phyloP scores from a whole-genome alignment of 2,888 invertebrate genomes.

The Mesorhabditis belari region DNA sequence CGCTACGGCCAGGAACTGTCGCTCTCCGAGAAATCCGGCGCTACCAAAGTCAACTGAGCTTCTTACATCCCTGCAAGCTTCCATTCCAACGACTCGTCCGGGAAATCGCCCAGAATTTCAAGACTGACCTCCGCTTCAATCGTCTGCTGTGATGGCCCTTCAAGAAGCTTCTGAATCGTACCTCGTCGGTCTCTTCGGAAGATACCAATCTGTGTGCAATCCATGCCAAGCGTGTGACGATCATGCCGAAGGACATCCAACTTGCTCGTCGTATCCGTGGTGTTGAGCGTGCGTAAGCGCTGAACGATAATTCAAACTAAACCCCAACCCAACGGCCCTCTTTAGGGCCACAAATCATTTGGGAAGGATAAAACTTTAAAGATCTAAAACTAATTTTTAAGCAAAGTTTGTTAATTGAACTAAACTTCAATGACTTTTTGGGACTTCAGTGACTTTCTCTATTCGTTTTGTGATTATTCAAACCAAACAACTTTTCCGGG shows the following conservation, averaged over 20 bases:
- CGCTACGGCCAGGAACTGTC: conserved; percentile 90
- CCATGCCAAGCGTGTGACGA: conserved; percentile 91
- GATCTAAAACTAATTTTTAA: too few relatives aligned
- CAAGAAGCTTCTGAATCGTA: conserved; percentile 78
- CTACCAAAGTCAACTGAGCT: conserved; percentile 93
- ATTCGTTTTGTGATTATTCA: too few relatives aligned
- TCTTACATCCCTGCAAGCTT: conserved; percentile 81
- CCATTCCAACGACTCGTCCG: conserved; percentile 86
- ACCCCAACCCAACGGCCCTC: not conserved
- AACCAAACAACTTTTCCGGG: too few relatives aligned
- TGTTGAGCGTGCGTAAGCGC: not conserved
- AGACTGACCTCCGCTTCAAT: conserved; percentile 91
- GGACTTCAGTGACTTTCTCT: too few relatives aligned
- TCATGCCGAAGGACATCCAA: conserved; percentile 96
- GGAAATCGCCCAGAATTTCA: conserved; percentile 96
- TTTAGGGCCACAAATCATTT: not conserved
- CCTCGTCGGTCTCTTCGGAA: too few relatives aligned
- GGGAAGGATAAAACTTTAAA: too few relatives aligned
- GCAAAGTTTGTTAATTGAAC: too few relatives aligned
- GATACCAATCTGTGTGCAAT: conserved; percentile 90
- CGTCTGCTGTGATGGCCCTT: conserved; percentile 84
- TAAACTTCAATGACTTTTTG: too few relatives aligned
- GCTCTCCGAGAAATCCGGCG: conserved; percentile 92
- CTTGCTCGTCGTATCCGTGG: conserved; percentile 87
- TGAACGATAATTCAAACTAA: too few relatives aligned